Evolutionary conservation across 2,113 vertebrate species (phyloP).

Genomic region (Spilogale gracilis): DNA sequence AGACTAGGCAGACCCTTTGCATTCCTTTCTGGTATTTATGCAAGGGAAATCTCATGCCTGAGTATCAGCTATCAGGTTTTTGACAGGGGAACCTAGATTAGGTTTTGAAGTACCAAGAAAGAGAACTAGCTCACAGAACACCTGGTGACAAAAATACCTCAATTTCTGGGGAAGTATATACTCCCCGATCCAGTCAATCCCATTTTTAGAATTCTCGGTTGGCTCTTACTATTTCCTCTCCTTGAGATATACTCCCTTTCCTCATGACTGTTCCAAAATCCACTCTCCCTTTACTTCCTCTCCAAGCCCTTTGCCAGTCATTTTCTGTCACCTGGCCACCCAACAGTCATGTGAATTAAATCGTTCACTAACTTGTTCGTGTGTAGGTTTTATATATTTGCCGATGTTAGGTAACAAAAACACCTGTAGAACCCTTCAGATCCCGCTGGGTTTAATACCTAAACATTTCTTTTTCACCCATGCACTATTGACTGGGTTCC

Average conservation of each 20-base stretch:
- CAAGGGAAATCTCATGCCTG: not conserved
- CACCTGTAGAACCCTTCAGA: no score
- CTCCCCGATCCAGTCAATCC: not conserved
- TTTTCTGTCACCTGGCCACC: not conserved
- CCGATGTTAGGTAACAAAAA: not conserved
- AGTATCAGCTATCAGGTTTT: not conserved
- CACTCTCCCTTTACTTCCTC: not conserved
- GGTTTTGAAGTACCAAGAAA: slow-evolving; percentile 30
- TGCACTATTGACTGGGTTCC: not conserved
- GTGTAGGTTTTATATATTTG: not conserved
- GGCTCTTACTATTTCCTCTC: not conserved
- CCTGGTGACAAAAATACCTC: not conserved
- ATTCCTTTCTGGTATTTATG: slow-evolving; percentile 7
- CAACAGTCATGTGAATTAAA: not conserved
- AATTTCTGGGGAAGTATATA: not conserved
- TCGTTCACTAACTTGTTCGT: not conserved
- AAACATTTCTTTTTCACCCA: not conserved
- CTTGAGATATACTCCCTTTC: not conserved
- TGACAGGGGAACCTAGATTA: not conserved
- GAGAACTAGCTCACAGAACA: not conserved
- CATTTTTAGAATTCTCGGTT: not conserved
- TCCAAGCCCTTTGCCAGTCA: not conserved
- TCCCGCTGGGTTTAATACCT: not conserved
- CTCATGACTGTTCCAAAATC: not conserved
- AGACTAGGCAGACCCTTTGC: not conserved